Evolutionary conservation across 1,140 invertebrate species (phyloP), one percentile per base, ranked within the genome.

Genomic region (Brachionus koreanus): DNA sequence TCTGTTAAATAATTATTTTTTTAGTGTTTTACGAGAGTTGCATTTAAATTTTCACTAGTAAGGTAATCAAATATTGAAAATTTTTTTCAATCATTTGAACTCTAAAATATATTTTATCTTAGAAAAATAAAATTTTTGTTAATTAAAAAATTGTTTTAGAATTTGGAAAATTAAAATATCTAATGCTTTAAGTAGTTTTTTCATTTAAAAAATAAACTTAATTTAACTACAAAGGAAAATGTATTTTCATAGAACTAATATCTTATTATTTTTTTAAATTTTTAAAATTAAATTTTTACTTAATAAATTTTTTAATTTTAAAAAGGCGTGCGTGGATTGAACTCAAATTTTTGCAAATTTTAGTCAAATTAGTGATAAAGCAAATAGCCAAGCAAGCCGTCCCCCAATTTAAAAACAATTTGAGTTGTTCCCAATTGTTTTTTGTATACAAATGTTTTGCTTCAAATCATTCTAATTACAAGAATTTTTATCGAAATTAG

Each of bases 401-500:
- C 69, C 69, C 23, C 39, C 39, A 12, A 46, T 74, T 46, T 10
- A 13, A 46, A 74, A 23, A 46, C 69, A 46, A 74, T 46, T 74
- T 42, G 33, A 72, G 2, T 7, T 39, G n/a, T 39, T 39, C 19
- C 33, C 35, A 39, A 74, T 74, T 74, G 16, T 74, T 74, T 74
- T 46, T 74, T 46, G 39, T 74, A 19, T 39, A 74, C 37, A 46
- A 46, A 74, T 46, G 10, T 46, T 74, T 74, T 25, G 39, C 33
- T 69, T 69, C 65, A 69, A 69, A 69, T 69, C 65, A 69, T 69
- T 69, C 65, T 69, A 69, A 69, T 69, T 16, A 39, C 16, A 69
- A 69, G 37, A 65, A 65, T 69, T 69, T 69, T 69, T 65, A 65
- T 65, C 63, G 63, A 65, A 69, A 69, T 37, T 69, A 39, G 65